phyloP scores from a whole-genome alignment of 2,888 invertebrate species.

The Nasonovia ribisnigri region DNA sequence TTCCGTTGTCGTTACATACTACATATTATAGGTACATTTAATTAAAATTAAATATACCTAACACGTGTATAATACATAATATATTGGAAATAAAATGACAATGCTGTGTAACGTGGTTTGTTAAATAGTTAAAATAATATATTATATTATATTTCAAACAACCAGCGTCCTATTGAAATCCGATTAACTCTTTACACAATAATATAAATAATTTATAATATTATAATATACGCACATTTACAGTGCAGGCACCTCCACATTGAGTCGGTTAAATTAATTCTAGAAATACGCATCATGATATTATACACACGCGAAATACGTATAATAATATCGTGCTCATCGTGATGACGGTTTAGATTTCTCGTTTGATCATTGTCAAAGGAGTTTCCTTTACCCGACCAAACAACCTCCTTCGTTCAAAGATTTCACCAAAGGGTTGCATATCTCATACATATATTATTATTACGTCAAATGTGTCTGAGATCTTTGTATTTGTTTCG shows the following conservation, averaged over 20 bases:
- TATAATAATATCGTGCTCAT: not conserved
- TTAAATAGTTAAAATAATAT: no score
- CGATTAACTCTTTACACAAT: not conserved
- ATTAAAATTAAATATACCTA: no score
- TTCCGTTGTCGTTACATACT: not conserved
- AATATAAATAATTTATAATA: not conserved
- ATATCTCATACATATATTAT: constrained; percentile 21
- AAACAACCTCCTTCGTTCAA: constrained; percentile 28
- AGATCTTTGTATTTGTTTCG: constrained; percentile 9
- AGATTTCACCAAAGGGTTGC: constrained; percentile 4
- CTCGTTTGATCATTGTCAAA: constrained; percentile 40
- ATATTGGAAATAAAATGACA: no score
- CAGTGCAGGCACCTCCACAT: not conserved
- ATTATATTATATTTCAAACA: not conserved
- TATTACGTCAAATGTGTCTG: not conserved
- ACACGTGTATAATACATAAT: no score
- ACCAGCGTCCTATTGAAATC: not conserved
- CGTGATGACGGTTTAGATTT: constrained; percentile 15
- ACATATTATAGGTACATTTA: not conserved
- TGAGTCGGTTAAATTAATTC: not conserved
- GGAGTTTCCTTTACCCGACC: not conserved
- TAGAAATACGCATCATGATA: not conserved
- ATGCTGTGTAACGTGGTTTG: not conserved
- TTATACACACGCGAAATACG: not conserved
- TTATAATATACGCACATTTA: not conserved